A percentile compares a stretch with the other conserved stretches of the same genome.
Evolutionary conservation across 2,113 vertebrate species (phyloP).

Genomic region (Cochlearius cochlearius): DNA sequence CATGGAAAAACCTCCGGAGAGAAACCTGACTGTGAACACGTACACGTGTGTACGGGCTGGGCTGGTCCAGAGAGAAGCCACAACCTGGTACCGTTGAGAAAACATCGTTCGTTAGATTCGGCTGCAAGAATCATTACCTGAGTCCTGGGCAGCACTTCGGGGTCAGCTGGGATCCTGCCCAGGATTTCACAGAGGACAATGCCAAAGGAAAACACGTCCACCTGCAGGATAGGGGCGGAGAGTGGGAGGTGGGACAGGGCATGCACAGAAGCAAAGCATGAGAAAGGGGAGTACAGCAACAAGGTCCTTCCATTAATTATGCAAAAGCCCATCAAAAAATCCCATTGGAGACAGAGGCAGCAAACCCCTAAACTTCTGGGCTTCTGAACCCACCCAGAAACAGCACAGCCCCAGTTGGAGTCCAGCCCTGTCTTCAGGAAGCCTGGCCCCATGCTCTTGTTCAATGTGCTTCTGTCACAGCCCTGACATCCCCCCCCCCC

Average conservation of each 20-base stretch:
- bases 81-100: background rate
- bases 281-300: background rate
- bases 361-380: background rate
- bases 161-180: slow-evolving; percentile 85
- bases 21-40: background rate
- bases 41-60: too few species aligned
- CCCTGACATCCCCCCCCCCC: background rate
- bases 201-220: slow-evolving; percentile 90
- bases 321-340: background rate
- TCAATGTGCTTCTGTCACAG: background rate
- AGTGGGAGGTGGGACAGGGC: background rate
- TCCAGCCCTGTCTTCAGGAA: background rate
- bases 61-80: background rate
- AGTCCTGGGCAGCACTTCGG: slow-evolving; percentile 85
- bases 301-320: background rate
- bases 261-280: background rate
- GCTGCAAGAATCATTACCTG: slow-evolving; percentile 67
- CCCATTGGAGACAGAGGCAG: background rate
- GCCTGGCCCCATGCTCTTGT: background rate
- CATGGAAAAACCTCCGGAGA: background rate
- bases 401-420: background rate
- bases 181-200: slow-evolving; percentile 89
- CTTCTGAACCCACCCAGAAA: background rate
- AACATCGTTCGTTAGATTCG: background rate
- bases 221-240: slow-evolving; percentile 64